These are phyloP conservation scores for Protula sp. DNA, from an alignment of 2,888 invertebrate species.

Conservation along the genomic window DNA sequence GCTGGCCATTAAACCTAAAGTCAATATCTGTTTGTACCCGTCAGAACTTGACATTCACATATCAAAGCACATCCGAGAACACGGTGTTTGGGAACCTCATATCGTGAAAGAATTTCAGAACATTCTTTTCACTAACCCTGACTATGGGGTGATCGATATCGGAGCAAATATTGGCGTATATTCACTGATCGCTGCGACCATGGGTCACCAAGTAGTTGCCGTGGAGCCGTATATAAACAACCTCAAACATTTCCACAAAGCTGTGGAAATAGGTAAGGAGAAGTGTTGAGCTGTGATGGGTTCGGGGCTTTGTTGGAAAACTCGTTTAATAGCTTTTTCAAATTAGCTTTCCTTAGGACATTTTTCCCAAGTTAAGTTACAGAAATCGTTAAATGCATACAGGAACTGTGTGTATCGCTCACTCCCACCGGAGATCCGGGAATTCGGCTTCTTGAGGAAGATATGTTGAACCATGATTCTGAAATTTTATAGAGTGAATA, in stretches of 20 bases:
- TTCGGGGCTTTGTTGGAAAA: too few species aligned
- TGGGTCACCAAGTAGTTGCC: conserved; percentile 24
- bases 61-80: conserved; percentile 9
- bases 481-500: too few species aligned
- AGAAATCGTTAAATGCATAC: too few species aligned
- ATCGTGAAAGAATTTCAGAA: conserved; percentile 16
- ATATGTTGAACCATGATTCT: too few species aligned
- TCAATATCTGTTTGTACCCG: conserved; percentile 13
- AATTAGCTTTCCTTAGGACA: too few species aligned
- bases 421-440: too few species aligned
- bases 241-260: conserved; percentile 17
- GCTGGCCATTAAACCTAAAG: conserved; percentile 3
- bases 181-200: conserved; percentile 18
- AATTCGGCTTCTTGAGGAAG: too few species aligned
- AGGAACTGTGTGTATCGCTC: too few species aligned
- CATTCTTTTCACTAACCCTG: conserved; percentile 11
- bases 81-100: conserved; percentile 22
- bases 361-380: too few species aligned
- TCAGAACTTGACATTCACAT: conserved; percentile 13
- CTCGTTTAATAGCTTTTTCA: too few species aligned
- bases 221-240: conserved; percentile 21
- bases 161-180: conserved; percentile 27
- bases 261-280: conserved; percentile 9
- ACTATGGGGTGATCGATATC: conserved; percentile 16
- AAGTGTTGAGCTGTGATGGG: neutral